Conservation (phyloP, 2,888 invertebrate species). For the Bombyx huttoni region DNA sequence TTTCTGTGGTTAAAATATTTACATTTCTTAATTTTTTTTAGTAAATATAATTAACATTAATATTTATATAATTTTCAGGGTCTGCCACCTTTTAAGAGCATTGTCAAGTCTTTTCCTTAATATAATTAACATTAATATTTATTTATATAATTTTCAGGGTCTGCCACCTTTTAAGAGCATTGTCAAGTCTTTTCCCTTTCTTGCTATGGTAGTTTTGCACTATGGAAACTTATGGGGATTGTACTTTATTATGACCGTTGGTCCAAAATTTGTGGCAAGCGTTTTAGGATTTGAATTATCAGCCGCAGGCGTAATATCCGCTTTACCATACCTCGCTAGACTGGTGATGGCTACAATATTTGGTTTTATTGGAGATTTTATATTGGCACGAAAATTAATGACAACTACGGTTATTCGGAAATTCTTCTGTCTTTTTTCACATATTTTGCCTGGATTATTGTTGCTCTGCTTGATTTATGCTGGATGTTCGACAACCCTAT, state of each 20-base stretch:
- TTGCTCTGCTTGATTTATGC: constrained; percentile 70
- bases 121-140: too few relatives aligned
- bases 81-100: constrained; percentile 76
- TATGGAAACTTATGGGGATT: constrained; percentile 85
- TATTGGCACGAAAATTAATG: constrained; percentile 56
- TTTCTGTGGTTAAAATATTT: too few relatives aligned
- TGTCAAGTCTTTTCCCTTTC: constrained; percentile 77
- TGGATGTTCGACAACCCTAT: constrained; percentile 75
- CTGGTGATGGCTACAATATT: constrained; percentile 79
- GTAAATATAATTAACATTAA: too few relatives aligned
- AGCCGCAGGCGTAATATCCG: constrained; percentile 79
- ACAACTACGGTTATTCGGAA: constrained; percentile 70
- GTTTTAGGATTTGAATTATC: constrained; percentile 80
- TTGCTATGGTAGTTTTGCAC: constrained; percentile 76
- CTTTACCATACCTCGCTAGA: constrained; percentile 80
- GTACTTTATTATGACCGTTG: constrained; percentile 82
- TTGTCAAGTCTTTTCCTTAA: constrained; percentile 77
- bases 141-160: constrained; percentile 55
- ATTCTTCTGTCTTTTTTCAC: constrained; percentile 75
- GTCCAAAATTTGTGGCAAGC: constrained; percentile 82
- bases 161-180: constrained; percentile 77
- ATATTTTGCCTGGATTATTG: constrained; percentile 65
- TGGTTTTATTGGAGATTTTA: constrained; percentile 78
- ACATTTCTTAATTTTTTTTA: too few relatives aligned
- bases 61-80: constrained; percentile 51